Percentiles rank a stretch among this genome's conserved stretches.
Evolutionary conservation across 2,797 vertebrate species (phyloP).

Genomic region (Cercopithecus diana): DNA sequence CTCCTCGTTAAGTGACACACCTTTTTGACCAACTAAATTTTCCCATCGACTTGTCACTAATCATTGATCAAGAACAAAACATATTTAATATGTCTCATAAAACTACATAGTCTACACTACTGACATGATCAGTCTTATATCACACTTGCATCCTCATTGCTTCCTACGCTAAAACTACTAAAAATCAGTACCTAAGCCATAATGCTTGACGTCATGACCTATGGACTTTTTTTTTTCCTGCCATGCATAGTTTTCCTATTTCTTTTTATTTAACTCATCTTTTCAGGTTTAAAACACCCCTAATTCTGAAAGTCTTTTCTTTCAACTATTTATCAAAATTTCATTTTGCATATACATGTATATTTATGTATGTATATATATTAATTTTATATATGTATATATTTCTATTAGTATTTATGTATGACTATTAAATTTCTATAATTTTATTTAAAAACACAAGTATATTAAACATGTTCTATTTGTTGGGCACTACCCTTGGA

Average conservation of each 20-base stretch:
- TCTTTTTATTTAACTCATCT: neutral
- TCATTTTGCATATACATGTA: neutral
- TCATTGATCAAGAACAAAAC: neutral
- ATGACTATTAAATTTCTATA: neutral
- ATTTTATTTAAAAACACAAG: neutral
- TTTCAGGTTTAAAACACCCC: neutral
- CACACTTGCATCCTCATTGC: neutral
- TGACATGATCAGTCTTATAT: neutral
- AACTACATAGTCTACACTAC: neutral
- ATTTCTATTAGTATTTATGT: neutral
- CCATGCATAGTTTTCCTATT: neutral
- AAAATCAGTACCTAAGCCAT: neutral
- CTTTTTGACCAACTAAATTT: neutral
- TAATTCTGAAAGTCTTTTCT: neutral
- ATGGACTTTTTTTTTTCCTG: neutral
- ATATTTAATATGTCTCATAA: neutral
- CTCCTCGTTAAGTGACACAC: neutral
- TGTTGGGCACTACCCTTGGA: neutral
- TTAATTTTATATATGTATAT: neutral
- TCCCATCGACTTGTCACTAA: neutral
- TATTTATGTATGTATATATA: neutral
- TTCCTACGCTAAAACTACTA: neutral
- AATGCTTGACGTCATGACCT: neutral
- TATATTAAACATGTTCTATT: neutral
- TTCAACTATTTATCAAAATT: neutral